A percentile compares a stretch with the other conserved stretches of the same genome.
phyloP scores from a whole-genome alignment of 2,797 vertebrate genomes.

The Diplodus puntazzo region DNA sequence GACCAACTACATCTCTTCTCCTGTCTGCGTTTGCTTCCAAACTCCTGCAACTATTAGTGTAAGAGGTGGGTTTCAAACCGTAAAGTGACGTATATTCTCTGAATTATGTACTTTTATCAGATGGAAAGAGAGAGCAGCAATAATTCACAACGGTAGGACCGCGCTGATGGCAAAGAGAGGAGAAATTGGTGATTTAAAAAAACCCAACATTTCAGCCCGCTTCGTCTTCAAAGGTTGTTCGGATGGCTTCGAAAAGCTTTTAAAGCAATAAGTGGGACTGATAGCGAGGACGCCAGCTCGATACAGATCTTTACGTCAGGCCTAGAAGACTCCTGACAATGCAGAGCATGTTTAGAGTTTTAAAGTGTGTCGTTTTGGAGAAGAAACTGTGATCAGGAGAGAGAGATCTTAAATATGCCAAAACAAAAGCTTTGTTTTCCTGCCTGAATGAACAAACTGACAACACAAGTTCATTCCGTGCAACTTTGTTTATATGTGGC shows the following conservation, averaged over 20 bases:
- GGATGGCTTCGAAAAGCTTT: constrained; percentile 25
- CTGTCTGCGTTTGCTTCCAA: neutral
- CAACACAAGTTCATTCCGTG: no score
- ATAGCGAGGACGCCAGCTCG: constrained; percentile 19
- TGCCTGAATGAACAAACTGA: no score
- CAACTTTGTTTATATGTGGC: no score
- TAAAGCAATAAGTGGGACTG: constrained; percentile 32
- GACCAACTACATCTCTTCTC: neutral
- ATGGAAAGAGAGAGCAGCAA: neutral
- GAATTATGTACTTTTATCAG: constrained; percentile 2
- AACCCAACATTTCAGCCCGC: neutral
- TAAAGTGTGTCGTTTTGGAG: neutral
- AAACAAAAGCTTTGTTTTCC: no score
- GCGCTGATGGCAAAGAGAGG: constrained; percentile 16
- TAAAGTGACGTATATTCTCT: neutral
- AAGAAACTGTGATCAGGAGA: no score
- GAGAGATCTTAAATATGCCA: no score
- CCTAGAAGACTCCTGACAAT: neutral
- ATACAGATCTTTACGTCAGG: constrained; percentile 24
- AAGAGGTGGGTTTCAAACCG: neutral
- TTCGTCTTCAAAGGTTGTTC: constrained; percentile 10
- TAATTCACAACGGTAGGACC: neutral
- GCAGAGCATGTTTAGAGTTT: neutral
- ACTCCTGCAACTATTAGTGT: neutral
- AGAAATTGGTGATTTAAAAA: constrained; percentile 6